phyloP scores from a whole-genome alignment of 2,113 vertebrate genomes.

The Anhinga rufa region DNA sequence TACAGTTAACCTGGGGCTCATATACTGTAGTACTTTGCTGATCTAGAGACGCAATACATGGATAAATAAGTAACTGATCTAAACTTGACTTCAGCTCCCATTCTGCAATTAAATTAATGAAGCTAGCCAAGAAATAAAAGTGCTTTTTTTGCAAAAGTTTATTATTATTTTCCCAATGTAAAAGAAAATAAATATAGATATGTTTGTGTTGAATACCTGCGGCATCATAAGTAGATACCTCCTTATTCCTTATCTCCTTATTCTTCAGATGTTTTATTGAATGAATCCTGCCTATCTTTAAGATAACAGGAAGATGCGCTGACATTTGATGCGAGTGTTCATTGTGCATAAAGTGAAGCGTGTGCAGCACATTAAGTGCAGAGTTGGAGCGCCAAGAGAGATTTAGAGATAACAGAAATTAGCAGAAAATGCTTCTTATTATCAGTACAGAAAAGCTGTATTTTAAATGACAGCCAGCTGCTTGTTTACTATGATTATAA shows the following conservation, averaged over 20 bases:
- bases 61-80: not conserved
- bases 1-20: not conserved
- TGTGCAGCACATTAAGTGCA: not conserved
- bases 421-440: constrained; percentile 40
- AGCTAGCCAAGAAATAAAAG: not conserved
- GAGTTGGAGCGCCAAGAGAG: constrained; percentile 14
- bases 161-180: not conserved
- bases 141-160: not conserved
- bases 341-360: not conserved
- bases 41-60: not conserved
- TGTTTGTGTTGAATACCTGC: not conserved
- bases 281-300: not conserved
- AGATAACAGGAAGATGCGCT: not conserved
- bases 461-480: constrained; percentile 44
- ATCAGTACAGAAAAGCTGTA: not conserved
- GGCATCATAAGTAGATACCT: not conserved
- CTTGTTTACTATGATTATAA: constrained; percentile 18
- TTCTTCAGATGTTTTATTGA: not conserved
- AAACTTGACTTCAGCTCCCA: not conserved
- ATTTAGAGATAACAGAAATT: constrained; percentile 50
- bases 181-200: not conserved
- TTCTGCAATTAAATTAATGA: not conserved
- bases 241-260: not conserved
- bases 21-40: not conserved
- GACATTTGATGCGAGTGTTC: not conserved